phyloP scores from a whole-genome alignment of 2,113 vertebrate species.

The Merops nubicus region DNA sequence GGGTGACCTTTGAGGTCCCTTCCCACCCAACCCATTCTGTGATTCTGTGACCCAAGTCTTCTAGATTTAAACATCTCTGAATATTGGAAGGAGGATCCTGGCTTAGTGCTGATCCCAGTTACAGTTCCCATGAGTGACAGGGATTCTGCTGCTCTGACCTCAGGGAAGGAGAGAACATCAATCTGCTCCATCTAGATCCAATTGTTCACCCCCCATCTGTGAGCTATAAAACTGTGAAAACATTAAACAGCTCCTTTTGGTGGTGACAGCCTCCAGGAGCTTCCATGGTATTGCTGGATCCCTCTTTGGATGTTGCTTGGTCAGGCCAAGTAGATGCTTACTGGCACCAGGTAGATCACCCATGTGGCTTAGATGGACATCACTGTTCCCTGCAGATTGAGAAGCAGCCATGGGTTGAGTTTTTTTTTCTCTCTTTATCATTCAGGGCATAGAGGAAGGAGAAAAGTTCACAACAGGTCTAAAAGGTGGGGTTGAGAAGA shows the following conservation, averaged over 20 bases:
- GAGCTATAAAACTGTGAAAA: neutral
- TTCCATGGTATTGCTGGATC: neutral
- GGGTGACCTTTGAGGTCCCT: neutral
- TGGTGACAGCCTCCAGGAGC: neutral
- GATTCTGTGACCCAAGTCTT: neutral
- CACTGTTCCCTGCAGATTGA: neutral
- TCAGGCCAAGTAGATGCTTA: neutral
- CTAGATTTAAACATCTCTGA: neutral
- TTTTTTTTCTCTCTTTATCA: neutral
- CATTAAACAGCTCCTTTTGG: neutral
- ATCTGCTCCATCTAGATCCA: neutral
- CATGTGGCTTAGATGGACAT: neutral
- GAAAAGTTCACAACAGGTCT: neutral
- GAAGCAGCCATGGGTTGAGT: rapidly evolving
- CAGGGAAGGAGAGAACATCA: neutral
- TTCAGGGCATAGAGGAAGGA: neutral
- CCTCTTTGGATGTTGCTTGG: neutral
- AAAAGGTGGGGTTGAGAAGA: neutral
- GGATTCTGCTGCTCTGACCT: neutral
- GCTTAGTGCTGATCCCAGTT: neutral
- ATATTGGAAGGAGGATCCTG: neutral
- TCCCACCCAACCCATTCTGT: neutral
- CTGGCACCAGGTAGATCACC: neutral
- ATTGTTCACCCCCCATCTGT: neutral
- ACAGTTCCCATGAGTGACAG: neutral